These are phyloP conservation scores for Xyliphius kryptos DNA, from an alignment of 2,113 vertebrate genomes.

Conservation along the genomic window DNA sequence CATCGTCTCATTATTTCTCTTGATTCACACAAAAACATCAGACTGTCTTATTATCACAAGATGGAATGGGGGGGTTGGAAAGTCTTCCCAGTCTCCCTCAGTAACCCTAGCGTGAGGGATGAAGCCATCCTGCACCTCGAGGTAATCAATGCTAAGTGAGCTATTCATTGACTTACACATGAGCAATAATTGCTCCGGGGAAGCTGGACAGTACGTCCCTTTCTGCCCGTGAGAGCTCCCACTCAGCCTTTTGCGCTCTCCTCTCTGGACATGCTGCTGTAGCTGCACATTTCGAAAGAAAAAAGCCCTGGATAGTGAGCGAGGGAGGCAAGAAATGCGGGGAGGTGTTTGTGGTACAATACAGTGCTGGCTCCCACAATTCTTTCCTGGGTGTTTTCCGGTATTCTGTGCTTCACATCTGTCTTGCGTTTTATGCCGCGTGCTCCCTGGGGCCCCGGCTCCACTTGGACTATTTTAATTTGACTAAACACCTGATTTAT, in stretches of 20 bases:
- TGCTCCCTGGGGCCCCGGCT: slow-evolving; percentile 92
- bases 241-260: slow-evolving; percentile 1
- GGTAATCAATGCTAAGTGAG: slow-evolving; percentile 75
- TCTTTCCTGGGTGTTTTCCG: slow-evolving; percentile 83
- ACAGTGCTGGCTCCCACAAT: slow-evolving; percentile 56
- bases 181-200: slow-evolving; percentile 68
- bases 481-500: slow-evolving; percentile 99
- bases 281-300: slow-evolving; percentile 40
- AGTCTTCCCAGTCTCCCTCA: slow-evolving; percentile 20
- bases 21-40: slow-evolving; percentile 20
- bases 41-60: slow-evolving; percentile 13
- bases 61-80: too few species aligned
- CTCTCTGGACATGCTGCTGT: slow-evolving; percentile 60
- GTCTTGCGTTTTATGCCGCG: slow-evolving; percentile 89
- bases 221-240: slow-evolving; percentile 56
- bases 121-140: slow-evolving; percentile 46
- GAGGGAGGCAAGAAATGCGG: slow-evolving; percentile 34
- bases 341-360: slow-evolving; percentile 46
- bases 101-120: slow-evolving; percentile 35
- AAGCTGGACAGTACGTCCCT: slow-evolving; percentile 69
- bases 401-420: slow-evolving; percentile 89
- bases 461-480: slow-evolving; percentile 99
- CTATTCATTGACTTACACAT: slow-evolving; percentile 70
- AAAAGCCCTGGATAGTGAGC: slow-evolving; percentile 13
- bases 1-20: slow-evolving; percentile 32